Evolutionary conservation across 2,888 invertebrate species (phyloP).

Genomic region (Leptinotarsa rubiginosa): DNA sequence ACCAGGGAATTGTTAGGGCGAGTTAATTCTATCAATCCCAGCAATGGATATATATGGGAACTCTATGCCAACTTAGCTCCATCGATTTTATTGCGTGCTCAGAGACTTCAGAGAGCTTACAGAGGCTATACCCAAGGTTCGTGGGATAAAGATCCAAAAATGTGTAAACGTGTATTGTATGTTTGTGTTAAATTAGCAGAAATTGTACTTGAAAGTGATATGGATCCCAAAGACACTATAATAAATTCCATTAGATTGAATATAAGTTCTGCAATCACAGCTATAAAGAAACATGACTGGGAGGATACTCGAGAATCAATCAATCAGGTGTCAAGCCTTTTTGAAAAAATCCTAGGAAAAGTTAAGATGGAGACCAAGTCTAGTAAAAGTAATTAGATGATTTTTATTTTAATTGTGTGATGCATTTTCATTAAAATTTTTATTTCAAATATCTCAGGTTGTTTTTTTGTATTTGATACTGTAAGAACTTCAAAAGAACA

Average conservation of each 20-base stretch:
- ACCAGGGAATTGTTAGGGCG: conserved; percentile 62
- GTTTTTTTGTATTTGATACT: not conserved
- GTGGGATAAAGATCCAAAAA: conserved; percentile 72
- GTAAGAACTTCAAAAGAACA: no score
- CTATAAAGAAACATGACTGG: conserved; percentile 64
- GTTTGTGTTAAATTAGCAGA: conserved; percentile 73
- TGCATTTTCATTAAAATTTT: conserved; percentile 4
- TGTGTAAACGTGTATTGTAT: conserved; percentile 73
- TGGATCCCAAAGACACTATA: conserved; percentile 57
- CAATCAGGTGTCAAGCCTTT: conserved; percentile 54
- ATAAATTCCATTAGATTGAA: conserved; percentile 60
- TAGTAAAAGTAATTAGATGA: conserved; percentile 10
- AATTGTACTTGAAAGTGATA: conserved; percentile 68
- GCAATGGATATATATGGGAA: conserved; percentile 83
- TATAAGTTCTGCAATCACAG: conserved; percentile 62
- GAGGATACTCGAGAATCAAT: conserved; percentile 60
- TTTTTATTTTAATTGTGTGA: conserved; percentile 19
- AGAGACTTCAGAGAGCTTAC: conserved; percentile 83
- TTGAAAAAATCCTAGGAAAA: conserved; percentile 52
- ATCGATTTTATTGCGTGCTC: conserved; percentile 72
- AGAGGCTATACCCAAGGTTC: conserved; percentile 77
- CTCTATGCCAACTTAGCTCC: conserved; percentile 81
- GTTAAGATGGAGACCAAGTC: conserved; percentile 42
- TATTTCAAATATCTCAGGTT: not conserved
- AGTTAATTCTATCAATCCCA: conserved; percentile 76